These are phyloP conservation scores for Clostera curtula DNA, from an alignment of 2,888 invertebrate genomes.

Conservation along the genomic window DNA sequence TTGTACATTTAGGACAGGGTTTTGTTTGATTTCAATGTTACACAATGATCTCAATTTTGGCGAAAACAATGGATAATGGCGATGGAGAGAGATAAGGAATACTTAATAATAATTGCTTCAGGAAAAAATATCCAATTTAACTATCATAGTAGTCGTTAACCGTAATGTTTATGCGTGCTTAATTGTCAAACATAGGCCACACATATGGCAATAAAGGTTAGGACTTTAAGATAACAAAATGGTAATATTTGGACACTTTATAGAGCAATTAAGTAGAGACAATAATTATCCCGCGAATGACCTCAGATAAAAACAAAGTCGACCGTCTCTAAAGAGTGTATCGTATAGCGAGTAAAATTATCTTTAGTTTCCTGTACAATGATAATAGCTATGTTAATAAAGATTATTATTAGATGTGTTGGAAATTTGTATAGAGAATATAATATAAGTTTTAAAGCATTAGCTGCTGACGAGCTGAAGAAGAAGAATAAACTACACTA, in stretches of 20 bases:
- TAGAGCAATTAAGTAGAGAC: constrained; percentile 33
- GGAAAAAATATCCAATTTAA: too few species aligned
- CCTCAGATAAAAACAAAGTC: constrained; percentile 44
- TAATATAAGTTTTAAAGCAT: too few species aligned
- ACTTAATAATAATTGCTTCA: too few species aligned
- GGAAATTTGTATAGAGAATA: too few species aligned
- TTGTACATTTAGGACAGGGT: too few species aligned
- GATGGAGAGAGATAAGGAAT: too few species aligned
- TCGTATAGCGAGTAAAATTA: constrained; percentile 38
- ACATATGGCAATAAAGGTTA: constrained; percentile 18
- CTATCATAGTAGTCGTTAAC: neutral
- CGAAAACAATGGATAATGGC: too few species aligned
- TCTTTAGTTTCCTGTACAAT: constrained; percentile 38
- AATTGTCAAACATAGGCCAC: constrained; percentile 13
- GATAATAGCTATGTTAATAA: constrained; percentile 38
- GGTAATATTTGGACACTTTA: constrained; percentile 26
- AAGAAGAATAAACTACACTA: too few species aligned
- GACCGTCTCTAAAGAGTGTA: constrained; percentile 23
- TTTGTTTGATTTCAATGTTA: too few species aligned
- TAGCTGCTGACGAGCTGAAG: too few species aligned
- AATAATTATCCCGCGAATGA: constrained; percentile 34
- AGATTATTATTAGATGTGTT: too few species aligned
- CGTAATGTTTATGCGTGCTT: constrained; percentile 8
- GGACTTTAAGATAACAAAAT: constrained; percentile 23
- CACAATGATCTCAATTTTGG: too few species aligned